These are phyloP conservation scores for Piaya cayana DNA, from an alignment of 2,113 vertebrate species.

Conservation along the genomic window DNA sequence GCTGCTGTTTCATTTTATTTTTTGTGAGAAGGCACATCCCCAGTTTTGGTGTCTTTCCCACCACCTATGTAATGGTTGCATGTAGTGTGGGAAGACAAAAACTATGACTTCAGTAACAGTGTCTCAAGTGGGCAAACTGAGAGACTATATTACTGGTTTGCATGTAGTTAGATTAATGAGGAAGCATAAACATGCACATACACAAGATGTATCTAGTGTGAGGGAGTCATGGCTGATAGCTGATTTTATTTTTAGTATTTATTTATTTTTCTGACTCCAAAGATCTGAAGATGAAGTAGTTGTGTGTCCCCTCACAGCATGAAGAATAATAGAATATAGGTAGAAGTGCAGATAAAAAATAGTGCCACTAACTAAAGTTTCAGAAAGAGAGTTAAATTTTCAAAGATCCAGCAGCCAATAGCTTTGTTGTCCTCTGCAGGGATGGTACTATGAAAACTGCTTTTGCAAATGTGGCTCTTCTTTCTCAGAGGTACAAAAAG, in stretches of 20 bases:
- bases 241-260: not conserved
- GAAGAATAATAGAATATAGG: not conserved
- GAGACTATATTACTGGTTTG: not conserved
- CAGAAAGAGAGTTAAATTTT: not conserved
- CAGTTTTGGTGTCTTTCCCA: not conserved
- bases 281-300: not conserved
- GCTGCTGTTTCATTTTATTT: not conserved
- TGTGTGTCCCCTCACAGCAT: fast-evolving
- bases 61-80: not conserved
- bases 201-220: not conserved
- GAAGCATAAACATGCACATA: fast-evolving
- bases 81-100: not conserved
- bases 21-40: not conserved
- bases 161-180: not conserved
- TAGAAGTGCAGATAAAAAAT: not conserved
- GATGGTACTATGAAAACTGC: not conserved
- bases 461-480: not conserved
- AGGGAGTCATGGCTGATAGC: not conserved
- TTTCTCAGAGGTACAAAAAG: not conserved
- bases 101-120: not conserved
- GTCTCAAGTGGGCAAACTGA: not conserved
- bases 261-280: not conserved
- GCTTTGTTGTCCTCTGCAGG: not conserved
- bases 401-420: not conserved
- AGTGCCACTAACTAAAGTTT: not conserved